Evolutionary conservation across 2,888 invertebrate species (phyloP).

Genomic region (Ctena decussata): DNA sequence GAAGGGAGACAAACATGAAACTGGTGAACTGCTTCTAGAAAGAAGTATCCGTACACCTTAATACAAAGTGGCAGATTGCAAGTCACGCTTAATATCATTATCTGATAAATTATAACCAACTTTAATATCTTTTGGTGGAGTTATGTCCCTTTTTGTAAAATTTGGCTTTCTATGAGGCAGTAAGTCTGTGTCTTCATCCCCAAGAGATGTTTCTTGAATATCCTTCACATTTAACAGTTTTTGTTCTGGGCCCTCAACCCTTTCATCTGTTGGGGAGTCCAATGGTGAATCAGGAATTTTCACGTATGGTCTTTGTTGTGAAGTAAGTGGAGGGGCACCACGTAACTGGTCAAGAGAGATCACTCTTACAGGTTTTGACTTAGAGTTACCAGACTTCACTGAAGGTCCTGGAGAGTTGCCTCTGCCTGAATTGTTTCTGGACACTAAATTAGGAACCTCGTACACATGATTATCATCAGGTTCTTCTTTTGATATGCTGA

Average conservation of each 20-base stretch:
- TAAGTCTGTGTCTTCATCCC: not conserved
- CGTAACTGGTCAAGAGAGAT: constrained; percentile 40
- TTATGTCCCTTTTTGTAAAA: not conserved
- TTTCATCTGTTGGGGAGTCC: constrained; percentile 1
- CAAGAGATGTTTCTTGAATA: not conserved
- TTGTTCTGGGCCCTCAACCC: not conserved
- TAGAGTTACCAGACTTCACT: constrained; percentile 3
- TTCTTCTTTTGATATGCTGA: constrained; percentile 3
- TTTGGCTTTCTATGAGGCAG: not conserved
- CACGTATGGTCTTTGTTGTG: not conserved
- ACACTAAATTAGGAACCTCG: not conserved
- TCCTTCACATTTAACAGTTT: not conserved
- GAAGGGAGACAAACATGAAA: too few relatives aligned
- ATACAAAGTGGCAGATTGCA: constrained; percentile 42
- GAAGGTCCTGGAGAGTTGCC: constrained; percentile 12
- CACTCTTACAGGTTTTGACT: constrained; percentile 44
- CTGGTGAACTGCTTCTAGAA: too few relatives aligned
- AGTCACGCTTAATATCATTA: constrained; percentile 40
- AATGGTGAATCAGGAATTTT: not conserved
- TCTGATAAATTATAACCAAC: constrained; percentile 53
- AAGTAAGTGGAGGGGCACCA: not conserved
- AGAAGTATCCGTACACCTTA: not conserved
- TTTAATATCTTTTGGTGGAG: constrained; percentile 26
- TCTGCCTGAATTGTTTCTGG: not conserved
- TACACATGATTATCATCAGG: not conserved